These are phyloP conservation scores for Xenentodon cancila DNA, from an alignment of 2,797 vertebrate species.

Conservation along the genomic window DNA sequence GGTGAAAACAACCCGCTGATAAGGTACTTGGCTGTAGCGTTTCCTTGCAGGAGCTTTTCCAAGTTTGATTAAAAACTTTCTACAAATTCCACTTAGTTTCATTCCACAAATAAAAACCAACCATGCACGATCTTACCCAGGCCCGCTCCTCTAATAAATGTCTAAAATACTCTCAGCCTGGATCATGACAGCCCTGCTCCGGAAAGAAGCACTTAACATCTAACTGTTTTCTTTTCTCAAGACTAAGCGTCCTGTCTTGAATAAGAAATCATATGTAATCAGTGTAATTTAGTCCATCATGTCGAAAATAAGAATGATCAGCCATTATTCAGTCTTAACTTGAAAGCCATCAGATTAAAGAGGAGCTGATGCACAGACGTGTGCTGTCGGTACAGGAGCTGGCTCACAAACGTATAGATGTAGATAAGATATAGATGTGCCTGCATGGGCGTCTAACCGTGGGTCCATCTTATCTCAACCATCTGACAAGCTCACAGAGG, in stretches of 20 bases:
- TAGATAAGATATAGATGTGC: slow-evolving; percentile 1
- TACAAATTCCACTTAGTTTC: slow-evolving; percentile 6
- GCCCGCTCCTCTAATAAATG: slow-evolving; percentile 5
- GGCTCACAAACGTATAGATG: not conserved
- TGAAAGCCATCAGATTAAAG: slow-evolving; percentile 10
- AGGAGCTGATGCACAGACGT: not conserved
- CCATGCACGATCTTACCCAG: not conserved
- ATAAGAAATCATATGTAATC: not conserved
- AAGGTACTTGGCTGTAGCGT: not conserved
- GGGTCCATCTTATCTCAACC: slow-evolving; percentile 14
- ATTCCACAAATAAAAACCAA: slow-evolving; percentile 22
- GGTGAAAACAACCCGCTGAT: slow-evolving; percentile 1
- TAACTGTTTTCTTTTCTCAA: slow-evolving; percentile 28
- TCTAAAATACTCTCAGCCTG: slow-evolving; percentile 4
- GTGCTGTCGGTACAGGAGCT: not conserved
- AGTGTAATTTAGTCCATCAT: not conserved
- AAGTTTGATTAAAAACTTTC: not conserved
- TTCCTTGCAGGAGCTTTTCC: slow-evolving; percentile 9
- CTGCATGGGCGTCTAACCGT: not conserved
- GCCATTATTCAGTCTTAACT: slow-evolving; percentile 31
- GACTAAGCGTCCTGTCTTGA: slow-evolving; percentile 13
- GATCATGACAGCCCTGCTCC: slow-evolving; percentile 23
- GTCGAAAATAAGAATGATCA: not conserved
- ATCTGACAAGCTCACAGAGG: slow-evolving; percentile 4
- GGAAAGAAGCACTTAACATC: slow-evolving; percentile 21